Percentiles rank a stretch among this genome's conserved stretches.
Conservation (phyloP, 2,797 vertebrate species). For the Poecilia gillii region DNA sequence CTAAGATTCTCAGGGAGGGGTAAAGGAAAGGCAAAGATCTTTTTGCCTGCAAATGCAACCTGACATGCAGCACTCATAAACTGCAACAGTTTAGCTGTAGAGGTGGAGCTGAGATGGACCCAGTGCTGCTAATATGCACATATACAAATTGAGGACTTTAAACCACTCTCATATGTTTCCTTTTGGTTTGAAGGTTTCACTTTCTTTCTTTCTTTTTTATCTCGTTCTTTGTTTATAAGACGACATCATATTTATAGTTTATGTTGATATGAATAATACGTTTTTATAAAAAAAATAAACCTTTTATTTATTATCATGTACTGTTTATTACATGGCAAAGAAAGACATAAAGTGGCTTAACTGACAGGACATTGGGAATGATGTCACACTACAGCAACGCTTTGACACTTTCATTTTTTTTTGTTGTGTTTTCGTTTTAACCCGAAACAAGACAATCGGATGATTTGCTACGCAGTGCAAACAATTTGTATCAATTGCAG, state of each 20-base stretch:
- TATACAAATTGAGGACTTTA: constrained; percentile 34
- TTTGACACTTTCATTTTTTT: constrained; percentile 30
- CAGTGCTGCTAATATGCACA: constrained; percentile 51
- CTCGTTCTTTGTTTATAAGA: constrained; percentile 43
- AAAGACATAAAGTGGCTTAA: constrained; percentile 25
- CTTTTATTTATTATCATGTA: constrained; percentile 11
- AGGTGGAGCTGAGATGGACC: constrained; percentile 15
- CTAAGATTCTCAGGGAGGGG: constrained; percentile 64
- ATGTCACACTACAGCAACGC: constrained; percentile 42
- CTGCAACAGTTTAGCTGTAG: constrained; percentile 14
- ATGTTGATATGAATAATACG: constrained; percentile 52
- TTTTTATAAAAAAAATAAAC: constrained; percentile 47
- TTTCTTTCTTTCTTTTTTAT: constrained; percentile 16
- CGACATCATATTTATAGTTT: constrained; percentile 74
- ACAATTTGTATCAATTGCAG: constrained; percentile 23
- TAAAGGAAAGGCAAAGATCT: constrained; percentile 28
- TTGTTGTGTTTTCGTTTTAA: constrained; percentile 26
- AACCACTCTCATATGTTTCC: constrained; percentile 12
- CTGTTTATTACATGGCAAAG: constrained; percentile 70
- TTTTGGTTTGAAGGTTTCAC: constrained; percentile 18
- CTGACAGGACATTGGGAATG: constrained; percentile 52
- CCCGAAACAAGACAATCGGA: constrained; percentile 15
- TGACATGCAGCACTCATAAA: constrained; percentile 49
- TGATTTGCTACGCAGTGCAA: constrained; percentile 19
- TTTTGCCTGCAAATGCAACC: constrained; percentile 38